Conservation (phyloP, 1,140 invertebrate species). For the Ceratina australensis region DNA sequence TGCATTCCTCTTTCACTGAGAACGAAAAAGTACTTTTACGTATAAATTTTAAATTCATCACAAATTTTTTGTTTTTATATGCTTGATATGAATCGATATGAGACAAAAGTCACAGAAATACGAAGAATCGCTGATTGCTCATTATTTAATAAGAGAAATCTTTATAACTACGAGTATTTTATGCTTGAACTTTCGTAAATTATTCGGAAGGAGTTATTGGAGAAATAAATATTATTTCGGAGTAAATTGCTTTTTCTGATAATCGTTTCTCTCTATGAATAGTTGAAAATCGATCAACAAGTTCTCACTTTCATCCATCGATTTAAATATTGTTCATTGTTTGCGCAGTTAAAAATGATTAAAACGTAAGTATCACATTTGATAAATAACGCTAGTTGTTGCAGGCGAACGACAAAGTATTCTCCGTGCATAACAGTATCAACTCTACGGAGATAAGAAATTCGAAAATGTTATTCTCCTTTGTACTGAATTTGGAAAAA, state of each 20-base stretch:
- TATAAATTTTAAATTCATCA: neutral
- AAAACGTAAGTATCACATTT: conserved; percentile 71
- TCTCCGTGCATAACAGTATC: conserved; percentile 8
- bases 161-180: conserved; percentile 39
- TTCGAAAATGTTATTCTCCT: conserved; percentile 11
- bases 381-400: conserved; percentile 57
- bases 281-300: conserved; percentile 21
- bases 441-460: conserved; percentile 23
- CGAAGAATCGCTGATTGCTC: neutral
- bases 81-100: conserved; percentile 19
- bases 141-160: conserved; percentile 5
- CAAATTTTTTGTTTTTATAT: neutral
- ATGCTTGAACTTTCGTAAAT: conserved; percentile 2
- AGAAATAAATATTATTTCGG: conserved; percentile 4
- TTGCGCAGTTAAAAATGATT: conserved; percentile 19
- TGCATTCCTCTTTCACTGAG: neutral
- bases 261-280: neutral
- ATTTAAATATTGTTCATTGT: conserved; percentile 1
- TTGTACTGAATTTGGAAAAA: conserved; percentile 3
- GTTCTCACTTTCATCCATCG: conserved; percentile 13
- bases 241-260: neutral
- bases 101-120: conserved; percentile 17
- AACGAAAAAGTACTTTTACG: neutral
- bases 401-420: conserved; percentile 2
- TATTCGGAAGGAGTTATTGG: neutral